Percentiles rank a stretch among this genome's conserved stretches.
Evolutionary conservation across 2,888 invertebrate species (phyloP).

Genomic region (Entomobrya proxima): DNA sequence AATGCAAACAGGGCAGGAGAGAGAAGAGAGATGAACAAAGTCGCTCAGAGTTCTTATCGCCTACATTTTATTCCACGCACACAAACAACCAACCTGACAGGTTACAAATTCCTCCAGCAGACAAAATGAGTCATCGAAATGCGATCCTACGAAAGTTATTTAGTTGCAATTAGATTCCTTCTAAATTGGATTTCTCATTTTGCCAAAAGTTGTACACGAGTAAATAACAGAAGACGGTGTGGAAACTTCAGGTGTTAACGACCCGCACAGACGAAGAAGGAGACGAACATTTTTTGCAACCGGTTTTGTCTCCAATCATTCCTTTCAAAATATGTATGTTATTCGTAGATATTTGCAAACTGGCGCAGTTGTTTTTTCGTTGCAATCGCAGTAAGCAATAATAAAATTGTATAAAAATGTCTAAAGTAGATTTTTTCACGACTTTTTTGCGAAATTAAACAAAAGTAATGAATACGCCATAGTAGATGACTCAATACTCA

Average conservation of each 20-base stretch:
- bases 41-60: neutral
- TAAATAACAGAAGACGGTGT: too few relatives aligned
- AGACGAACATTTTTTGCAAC: too few relatives aligned
- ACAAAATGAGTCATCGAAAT: neutral
- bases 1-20: neutral
- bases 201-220: neutral
- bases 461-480: neutral
- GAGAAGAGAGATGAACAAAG: neutral
- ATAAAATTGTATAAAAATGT: too few relatives aligned
- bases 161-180: neutral
- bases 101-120: constrained; percentile 22
- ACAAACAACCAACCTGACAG: constrained; percentile 20
- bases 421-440: too few relatives aligned
- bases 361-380: too few relatives aligned
- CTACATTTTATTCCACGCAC: neutral
- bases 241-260: too few relatives aligned
- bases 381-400: too few relatives aligned
- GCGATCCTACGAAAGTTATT: neutral
- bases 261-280: too few relatives aligned
- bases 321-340: too few relatives aligned
- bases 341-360: too few relatives aligned
- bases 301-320: too few relatives aligned
- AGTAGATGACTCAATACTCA: neutral
- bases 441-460: neutral
- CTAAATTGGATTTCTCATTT: neutral